These are phyloP conservation scores for Melanerpes formicivorus DNA, from an alignment of 2,113 vertebrate species.

Conservation along the genomic window DNA sequence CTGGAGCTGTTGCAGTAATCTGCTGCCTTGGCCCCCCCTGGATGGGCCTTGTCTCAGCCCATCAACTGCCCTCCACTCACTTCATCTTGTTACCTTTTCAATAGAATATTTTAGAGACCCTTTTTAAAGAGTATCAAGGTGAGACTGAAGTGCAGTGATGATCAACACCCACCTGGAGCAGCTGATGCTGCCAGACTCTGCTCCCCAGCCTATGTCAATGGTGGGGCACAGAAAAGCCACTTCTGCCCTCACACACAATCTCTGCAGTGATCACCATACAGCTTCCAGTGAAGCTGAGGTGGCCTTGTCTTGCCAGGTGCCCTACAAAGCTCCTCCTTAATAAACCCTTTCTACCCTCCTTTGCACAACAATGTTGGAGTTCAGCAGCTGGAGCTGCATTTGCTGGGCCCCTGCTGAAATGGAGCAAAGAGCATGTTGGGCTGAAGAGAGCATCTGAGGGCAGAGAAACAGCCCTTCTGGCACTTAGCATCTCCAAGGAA, in stretches of 20 bases:
- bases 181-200: background rate
- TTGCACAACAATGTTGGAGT: background rate
- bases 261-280: background rate
- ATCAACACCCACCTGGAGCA: rapidly evolving
- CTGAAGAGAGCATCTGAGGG: background rate
- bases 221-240: background rate
- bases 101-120: background rate
- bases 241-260: background rate
- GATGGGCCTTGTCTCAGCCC: too few species aligned
- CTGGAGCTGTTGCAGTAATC: too few species aligned
- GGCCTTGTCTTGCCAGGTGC: background rate
- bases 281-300: background rate
- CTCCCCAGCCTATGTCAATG: background rate
- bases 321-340: background rate
- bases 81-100: background rate
- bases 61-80: background rate
- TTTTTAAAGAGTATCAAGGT: background rate
- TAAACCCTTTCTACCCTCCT: background rate
- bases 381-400: background rate
- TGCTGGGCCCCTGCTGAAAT: background rate
- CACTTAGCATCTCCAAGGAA: background rate
- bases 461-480: background rate
- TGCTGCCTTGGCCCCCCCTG: background rate
- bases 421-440: background rate
- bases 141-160: background rate